Conservation (phyloP, 2,797 vertebrate species). For the Tamandua tetradactyla region DNA sequence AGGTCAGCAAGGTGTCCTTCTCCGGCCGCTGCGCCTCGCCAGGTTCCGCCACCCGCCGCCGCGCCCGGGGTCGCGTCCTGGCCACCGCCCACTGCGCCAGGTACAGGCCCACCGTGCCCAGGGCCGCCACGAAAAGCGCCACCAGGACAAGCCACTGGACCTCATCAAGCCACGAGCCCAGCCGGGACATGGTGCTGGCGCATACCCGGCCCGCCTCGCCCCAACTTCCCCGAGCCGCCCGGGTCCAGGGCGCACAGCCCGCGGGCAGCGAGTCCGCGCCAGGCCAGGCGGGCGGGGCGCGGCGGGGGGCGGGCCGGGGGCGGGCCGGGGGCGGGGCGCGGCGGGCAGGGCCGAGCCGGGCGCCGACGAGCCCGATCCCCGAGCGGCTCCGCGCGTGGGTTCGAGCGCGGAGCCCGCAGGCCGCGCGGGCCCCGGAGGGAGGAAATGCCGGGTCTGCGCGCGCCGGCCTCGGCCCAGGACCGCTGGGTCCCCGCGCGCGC, state of each 20-base stretch:
- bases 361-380: neutral
- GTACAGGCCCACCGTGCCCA: constrained; percentile 91
- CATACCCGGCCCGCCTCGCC: constrained; percentile 59
- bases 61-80: constrained; percentile 1
- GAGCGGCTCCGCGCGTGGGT: neutral
- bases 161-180: constrained; percentile 84
- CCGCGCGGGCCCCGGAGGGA: neutral
- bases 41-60: constrained; percentile 16
- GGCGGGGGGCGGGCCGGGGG: neutral
- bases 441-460: neutral
- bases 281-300: neutral
- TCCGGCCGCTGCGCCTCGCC: constrained; percentile 66
- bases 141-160: constrained; percentile 92
- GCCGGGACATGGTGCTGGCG: constrained; percentile 86
- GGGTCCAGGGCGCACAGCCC: neutral
- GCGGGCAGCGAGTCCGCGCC: constrained; percentile 1
- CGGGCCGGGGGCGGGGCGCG: neutral
- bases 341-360: neutral
- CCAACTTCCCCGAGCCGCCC: constrained; percentile 45
- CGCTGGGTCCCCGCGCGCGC: neutral
- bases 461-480: neutral
- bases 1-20: constrained; percentile 89
- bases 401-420: neutral
- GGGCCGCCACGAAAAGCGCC: constrained; percentile 91
- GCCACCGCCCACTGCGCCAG: constrained; percentile 90